phyloP scores from a whole-genome alignment of 2,888 invertebrate species.

The Drosophila anomalata region DNA sequence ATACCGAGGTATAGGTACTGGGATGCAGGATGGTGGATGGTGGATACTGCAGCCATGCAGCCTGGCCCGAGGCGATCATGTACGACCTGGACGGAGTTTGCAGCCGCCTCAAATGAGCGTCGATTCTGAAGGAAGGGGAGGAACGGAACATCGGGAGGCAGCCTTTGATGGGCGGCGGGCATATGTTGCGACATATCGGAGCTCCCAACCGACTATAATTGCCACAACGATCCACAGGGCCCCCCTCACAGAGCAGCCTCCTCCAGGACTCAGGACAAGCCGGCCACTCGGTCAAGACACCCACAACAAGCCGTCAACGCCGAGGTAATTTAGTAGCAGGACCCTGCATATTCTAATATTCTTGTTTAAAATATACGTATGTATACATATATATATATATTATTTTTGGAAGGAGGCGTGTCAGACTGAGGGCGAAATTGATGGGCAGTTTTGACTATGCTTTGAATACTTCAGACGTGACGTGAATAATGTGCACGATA shows the following conservation, averaged over 20 bases:
- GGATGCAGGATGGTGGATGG: conserved; percentile 48
- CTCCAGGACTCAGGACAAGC: conserved; percentile 40
- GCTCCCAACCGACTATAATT: conserved; percentile 66
- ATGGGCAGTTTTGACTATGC: conserved; percentile 63
- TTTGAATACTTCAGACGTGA: conserved; percentile 78
- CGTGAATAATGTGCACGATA: conserved; percentile 81
- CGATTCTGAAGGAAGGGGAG: conserved; percentile 1
- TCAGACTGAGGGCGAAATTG: conserved; percentile 56
- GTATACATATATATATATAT: not conserved
- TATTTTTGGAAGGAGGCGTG: conserved; percentile 14
- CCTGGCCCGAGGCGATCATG: conserved; percentile 80
- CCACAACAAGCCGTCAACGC: conserved; percentile 66
- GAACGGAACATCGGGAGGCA: conserved; percentile 2
- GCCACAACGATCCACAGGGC: conserved; percentile 48
- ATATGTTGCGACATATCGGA: conserved; percentile 61
- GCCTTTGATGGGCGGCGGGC: conserved; percentile 51
- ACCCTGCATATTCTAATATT: conserved; percentile 61
- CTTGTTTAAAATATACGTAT: not conserved
- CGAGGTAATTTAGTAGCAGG: conserved; percentile 62
- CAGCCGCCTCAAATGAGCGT: conserved; percentile 71
- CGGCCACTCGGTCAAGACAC: conserved; percentile 59
- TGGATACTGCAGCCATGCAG: conserved; percentile 63
- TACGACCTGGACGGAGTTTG: conserved; percentile 79
- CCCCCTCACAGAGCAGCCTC: conserved; percentile 20
- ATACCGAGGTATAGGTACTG: conserved; percentile 46